phyloP scores from a whole-genome alignment of 1,140 invertebrate species.

The Atta texana region DNA sequence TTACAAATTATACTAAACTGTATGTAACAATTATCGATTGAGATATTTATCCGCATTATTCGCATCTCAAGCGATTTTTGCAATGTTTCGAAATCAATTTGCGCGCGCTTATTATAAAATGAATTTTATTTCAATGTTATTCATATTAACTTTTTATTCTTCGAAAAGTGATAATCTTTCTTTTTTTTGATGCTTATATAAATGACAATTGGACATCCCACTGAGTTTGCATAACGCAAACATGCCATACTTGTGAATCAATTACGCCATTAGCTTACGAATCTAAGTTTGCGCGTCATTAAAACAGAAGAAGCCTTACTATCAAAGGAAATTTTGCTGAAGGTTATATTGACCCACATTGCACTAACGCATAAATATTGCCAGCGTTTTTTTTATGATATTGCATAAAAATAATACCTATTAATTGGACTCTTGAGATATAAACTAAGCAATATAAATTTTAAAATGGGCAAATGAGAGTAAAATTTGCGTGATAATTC shows the following conservation, averaged over 20 bases:
- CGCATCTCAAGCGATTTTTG: background rate
- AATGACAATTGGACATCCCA: background rate
- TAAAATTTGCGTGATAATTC: no score
- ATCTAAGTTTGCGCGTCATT: slow-evolving; percentile 32
- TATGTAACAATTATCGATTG: background rate
- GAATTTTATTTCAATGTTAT: background rate
- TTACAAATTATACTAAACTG: slow-evolving; percentile 3
- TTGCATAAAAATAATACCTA: no score
- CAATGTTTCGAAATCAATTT: background rate
- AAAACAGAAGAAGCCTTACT: slow-evolving; percentile 34
- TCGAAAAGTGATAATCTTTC: background rate
- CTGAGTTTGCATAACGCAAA: background rate
- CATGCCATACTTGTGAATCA: background rate
- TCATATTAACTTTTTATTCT: background rate
- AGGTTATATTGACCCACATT: slow-evolving; percentile 36
- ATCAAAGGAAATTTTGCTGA: slow-evolving; percentile 27
- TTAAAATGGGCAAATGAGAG: no score
- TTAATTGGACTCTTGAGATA: no score
- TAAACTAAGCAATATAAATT: no score
- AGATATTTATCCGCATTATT: background rate
- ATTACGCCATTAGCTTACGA: slow-evolving; percentile 16
- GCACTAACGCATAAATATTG: slow-evolving; percentile 29
- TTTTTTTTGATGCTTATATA: background rate
- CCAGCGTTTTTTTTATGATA: background rate
- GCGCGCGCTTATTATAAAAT: background rate